Conservation (phyloP, 2,113 vertebrate species). For the Melanerpes formicivorus region DNA sequence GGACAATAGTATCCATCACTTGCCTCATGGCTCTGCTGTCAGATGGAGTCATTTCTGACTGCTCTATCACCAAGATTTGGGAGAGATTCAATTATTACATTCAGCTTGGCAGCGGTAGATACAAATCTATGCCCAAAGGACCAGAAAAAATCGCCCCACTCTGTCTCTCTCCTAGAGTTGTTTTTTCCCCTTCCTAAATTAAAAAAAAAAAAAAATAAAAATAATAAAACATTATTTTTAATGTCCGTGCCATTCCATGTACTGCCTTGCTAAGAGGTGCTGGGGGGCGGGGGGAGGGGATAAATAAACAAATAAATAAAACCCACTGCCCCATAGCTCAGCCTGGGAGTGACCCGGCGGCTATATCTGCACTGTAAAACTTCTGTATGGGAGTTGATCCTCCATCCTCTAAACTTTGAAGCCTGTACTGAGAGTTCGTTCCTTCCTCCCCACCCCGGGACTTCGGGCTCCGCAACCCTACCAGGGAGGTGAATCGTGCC, state of each 20-base stretch:
- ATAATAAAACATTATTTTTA: background rate
- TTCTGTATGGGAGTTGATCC: background rate
- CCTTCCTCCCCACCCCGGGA: background rate
- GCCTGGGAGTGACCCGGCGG: background rate
- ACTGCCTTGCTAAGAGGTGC: background rate
- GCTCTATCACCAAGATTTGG: conserved; percentile 85
- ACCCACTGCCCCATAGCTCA: background rate
- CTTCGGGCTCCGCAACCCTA: background rate
- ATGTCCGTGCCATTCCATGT: background rate
- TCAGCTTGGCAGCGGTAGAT: conserved; percentile 78
- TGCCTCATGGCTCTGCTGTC: conserved; percentile 87
- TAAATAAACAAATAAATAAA: background rate
- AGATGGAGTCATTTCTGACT: conserved; percentile 82
- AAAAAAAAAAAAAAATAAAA: background rate
- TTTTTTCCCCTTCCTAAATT: background rate
- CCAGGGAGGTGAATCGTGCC: background rate
- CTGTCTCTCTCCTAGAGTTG: background rate
- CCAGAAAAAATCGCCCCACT: background rate
- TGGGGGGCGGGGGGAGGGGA: background rate
- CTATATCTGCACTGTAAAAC: background rate
- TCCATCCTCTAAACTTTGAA: background rate
- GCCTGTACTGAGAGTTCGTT: background rate
- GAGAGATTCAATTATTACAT: conserved; percentile 86
- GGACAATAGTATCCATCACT: conserved; percentile 93
- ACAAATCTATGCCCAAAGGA: conserved; percentile 60